A percentile compares a stretch with the other conserved stretches of the same genome.
phyloP scores from a whole-genome alignment of 2,797 vertebrate species.

The Lagorchestes hirsutus region DNA sequence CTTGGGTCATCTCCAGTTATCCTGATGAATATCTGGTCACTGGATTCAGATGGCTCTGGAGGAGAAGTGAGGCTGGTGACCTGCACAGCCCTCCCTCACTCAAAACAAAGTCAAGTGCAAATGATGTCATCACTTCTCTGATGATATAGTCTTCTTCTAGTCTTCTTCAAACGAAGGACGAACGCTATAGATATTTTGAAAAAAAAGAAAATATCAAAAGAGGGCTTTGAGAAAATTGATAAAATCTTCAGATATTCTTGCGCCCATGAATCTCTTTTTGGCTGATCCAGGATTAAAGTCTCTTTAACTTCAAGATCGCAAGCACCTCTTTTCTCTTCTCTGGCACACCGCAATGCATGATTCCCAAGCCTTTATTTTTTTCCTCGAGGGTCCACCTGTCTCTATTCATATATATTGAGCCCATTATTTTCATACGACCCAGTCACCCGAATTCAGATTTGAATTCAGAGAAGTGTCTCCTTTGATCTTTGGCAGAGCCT shows the following conservation, averaged over 20 bases:
- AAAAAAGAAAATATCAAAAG: not conserved
- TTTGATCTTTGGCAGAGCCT: not conserved
- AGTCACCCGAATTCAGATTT: too few relatives aligned
- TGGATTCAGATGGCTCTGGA: too few relatives aligned
- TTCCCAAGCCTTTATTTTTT: not conserved
- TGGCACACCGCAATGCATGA: not conserved
- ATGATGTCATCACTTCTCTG: too few relatives aligned
- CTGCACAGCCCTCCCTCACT: too few relatives aligned
- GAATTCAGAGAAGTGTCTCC: not conserved
- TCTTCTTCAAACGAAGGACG: too few relatives aligned
- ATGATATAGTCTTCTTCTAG: too few relatives aligned
- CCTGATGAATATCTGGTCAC: too few relatives aligned
- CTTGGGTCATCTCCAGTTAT: too few relatives aligned
- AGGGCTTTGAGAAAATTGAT: not conserved
- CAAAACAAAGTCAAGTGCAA: too few relatives aligned
- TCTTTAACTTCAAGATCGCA: not conserved
- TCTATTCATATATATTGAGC: not conserved
- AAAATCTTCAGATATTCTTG: not conserved
- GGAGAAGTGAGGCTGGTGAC: too few relatives aligned
- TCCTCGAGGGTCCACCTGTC: not conserved
- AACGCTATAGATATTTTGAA: not conserved
- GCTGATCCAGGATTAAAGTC: not conserved
- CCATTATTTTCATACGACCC: not conserved
- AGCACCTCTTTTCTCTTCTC: not conserved
- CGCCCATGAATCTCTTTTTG: not conserved